Conservation (phyloP, 2,888 invertebrate genomes). For the Auanema freiburgensis region DNA sequence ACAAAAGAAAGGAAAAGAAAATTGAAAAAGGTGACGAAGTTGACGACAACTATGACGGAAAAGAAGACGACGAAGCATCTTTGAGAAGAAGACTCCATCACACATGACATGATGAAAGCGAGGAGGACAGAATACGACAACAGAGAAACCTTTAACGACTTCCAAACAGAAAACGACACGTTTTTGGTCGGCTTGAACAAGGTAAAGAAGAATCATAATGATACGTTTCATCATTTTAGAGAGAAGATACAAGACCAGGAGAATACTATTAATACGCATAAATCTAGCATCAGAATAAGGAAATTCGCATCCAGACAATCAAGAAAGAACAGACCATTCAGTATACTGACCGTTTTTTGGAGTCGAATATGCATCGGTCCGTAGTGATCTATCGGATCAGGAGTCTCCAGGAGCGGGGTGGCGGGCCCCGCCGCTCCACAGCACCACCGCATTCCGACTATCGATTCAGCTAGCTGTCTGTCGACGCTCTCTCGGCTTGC, state of each 20-base stretch:
- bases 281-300: too few relatives aligned
- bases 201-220: neutral
- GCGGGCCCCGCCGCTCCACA: slow-evolving; percentile 21
- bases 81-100: neutral
- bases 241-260: neutral
- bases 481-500: too few relatives aligned
- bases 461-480: too few relatives aligned
- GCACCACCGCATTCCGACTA: slow-evolving; percentile 20
- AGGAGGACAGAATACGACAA: neutral
- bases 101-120: slow-evolving; percentile 2
- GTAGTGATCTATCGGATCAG: slow-evolving; percentile 29
- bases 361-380: slow-evolving; percentile 51
- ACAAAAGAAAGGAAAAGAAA: neutral
- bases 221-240: slow-evolving; percentile 3
- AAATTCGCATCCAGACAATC: too few relatives aligned
- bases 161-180: neutral
- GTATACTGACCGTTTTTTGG: slow-evolving; percentile 41
- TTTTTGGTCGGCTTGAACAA: slow-evolving; percentile 1
- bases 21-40: neutral
- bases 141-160: neutral
- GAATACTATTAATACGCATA: too few relatives aligned
- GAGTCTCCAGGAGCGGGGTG: slow-evolving; percentile 19
- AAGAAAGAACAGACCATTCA: too few relatives aligned
- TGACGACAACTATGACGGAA: slow-evolving; percentile 3
- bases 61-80: neutral